Evolutionary conservation across 2,797 vertebrate genomes (phyloP).

Genomic region (Novumbra hubbsi): DNA sequence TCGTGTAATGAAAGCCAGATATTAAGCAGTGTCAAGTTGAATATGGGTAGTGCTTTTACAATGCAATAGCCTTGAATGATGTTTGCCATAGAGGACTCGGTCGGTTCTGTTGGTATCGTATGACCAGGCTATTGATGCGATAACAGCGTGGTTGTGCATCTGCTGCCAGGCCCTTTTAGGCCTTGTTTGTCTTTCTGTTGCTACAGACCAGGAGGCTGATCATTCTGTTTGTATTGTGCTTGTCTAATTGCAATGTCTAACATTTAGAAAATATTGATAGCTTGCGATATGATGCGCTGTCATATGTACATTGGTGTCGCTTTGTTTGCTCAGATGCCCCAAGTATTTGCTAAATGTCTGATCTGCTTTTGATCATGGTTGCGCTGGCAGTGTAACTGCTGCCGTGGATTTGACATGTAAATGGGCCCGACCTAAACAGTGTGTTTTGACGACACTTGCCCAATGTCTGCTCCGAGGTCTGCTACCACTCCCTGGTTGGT

Average conservation of each 20-base stretch:
- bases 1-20: background rate
- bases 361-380: too few species aligned
- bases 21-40: background rate
- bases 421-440: background rate
- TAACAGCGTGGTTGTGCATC: conserved; percentile 40
- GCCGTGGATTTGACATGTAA: background rate
- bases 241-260: background rate
- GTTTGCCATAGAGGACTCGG: conserved; percentile 28
- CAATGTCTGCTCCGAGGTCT: conserved; percentile 27
- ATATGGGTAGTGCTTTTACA: conserved; percentile 4
- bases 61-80: conserved; percentile 19
- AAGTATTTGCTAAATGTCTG: too few species aligned
- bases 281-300: background rate
- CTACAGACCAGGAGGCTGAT: background rate
- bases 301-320: too few species aligned
- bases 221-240: background rate
- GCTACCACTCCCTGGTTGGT: conserved; percentile 19
- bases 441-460: background rate
- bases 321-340: too few species aligned
- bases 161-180: conserved; percentile 26
- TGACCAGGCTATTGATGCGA: conserved; percentile 48
- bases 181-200: background rate
- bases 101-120: conserved; percentile 47
- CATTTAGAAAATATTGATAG: background rate
- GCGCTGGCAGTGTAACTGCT: background rate